Base-by-base conservation (phyloP, 2,797 vertebrate genomes). In the Champsocephalus esox region DNA sequence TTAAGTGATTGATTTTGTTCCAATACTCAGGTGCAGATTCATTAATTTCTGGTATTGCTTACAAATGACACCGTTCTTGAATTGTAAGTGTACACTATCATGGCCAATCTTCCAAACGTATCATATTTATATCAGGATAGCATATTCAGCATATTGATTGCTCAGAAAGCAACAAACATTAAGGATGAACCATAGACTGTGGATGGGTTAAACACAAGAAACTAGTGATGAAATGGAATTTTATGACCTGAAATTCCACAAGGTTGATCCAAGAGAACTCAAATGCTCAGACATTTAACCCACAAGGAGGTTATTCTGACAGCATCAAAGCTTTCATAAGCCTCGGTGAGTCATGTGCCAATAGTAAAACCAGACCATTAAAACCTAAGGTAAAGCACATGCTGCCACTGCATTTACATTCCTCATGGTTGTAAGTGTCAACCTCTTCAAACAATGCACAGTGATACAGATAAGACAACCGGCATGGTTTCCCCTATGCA, bases 321-420 rank as follows among this genome's bases (percentile, higher is more conserved):
- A 61, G 76, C 60, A 46, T 79, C 76, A 82, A 63, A 77, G 69
- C 34, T 70, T 68, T 71, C 46, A 67, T 45, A 62, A 79, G 70
- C 73, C 66, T 63, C 4, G 0, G 9, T 73, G 80, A 81, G 46
- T 76, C 75, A 70, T 38, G 6, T 19, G 3, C 45, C 55, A 57
- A 61, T 44, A 64, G 61, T 66, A 46, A 80, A 77, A 54, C 50
- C 50, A 69, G 55, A 49, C 7, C n/a, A 19, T 46, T 41, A n/a
- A 58, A 52, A 17, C 57, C 9, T 44, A 16, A 19, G 32, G 45
- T n/a, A 19, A 54, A 67, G 57, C 51, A 60, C 50, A 59, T 43
- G 73, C 58, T 67, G 54, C 55, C 55, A 54, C 14, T 1, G 65
- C 12, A 50, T 82, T 75, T 38, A 11, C 64, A 17, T 68, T 79